Evolutionary conservation across 2,113 vertebrate species (phyloP), one percentile per base, ranked within the genome.

Genomic region (Hyla sarda): DNA sequence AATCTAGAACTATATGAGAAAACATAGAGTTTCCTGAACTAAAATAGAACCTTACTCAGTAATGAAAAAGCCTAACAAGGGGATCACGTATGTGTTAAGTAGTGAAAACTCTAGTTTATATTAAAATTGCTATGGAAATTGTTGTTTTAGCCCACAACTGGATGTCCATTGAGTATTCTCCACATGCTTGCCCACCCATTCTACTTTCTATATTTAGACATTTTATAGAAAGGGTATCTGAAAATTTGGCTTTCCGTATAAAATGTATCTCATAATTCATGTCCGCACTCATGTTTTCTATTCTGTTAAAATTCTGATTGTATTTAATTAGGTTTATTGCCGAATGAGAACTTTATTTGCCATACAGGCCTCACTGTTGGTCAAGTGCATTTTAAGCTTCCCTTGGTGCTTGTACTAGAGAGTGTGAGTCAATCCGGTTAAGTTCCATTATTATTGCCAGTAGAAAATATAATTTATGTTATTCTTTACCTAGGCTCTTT

Each of bases 391-490:
- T 88, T 34, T 89, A 87, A 76, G 81, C 88, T 87, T 89, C 82
- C 90, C 23, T 90, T 21, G 25, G 78, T 75, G 69, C 82, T 85
- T 83, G 88, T 48, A 87, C 88, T 90, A 65, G 89, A 87, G 71
- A 82, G 83, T 91, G 88, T 91, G 82, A 87, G 85, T 87, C 83
- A 83, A 89, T 88, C 88, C 89, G 90, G 89, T 82, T 83, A 91
- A 82, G 67, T 85, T 88, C 89, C 90, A 92, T 91, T 74, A 32
- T 92, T 93, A 93, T 88, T 93, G 91, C 93, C 91, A 92, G 79
- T 86, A 74, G 92, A 93, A 91, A 94, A 90, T 89, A 75, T 30
- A 90, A 92, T 94, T 93, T 90, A 87, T 93, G 84, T 87, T 91
- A 84, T 87, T 89, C 91, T 93, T 93, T 91, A 83, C 90, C 87